Base-by-base conservation (phyloP, 2,113 vertebrate species). In the Potamarius usumacintae region DNA sequence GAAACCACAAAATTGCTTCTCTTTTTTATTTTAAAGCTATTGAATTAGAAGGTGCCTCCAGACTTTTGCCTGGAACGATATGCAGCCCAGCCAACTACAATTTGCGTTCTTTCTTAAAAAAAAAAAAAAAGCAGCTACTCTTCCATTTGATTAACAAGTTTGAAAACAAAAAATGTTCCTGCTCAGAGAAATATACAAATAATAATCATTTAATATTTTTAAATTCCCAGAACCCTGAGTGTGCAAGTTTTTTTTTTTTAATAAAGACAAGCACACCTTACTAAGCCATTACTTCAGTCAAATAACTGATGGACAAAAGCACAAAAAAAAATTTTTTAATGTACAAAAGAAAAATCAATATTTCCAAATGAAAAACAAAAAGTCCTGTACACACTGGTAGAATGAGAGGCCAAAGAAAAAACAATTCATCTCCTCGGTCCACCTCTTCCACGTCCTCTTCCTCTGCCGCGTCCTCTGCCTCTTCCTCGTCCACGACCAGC, bases 401-500 rank as follows among this genome's bases (percentile, higher is more conserved):
- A 88, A 88, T 6, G 82, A 90, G 83, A 87, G 84, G 34, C 34
- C 34, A 42, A 42, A n/a, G 87, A 84, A 84, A 8, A 76, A 58
- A 83, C 86, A 30, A 88, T 91, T 97, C 96, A 99, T 96, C 98
- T 97, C 82, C 98, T 96, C 0, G 98, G 97, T 30, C 98, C 98
- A 6, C 98, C 98, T 92, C 98, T 93, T 6, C 95, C 95, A 88
- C 95, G 89, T 86, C 98, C 98, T 92, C 98, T 94, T 71, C 98
- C 98, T 90, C 98, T 94, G 7, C 97, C 98, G 89, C 98, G 94
- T 5, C 98, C 98, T 90, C 98, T 87, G 0, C 97, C 97, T 89
- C 97, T 95, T 82, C 98, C 98, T 90, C 98, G 95, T 4, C 98
- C 98, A 90, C 98, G 96, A 34, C 97, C 97, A 90, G 98, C 98